Evolutionary conservation across 2,888 invertebrate species (phyloP).

Genomic region (Smittia aterrima): DNA sequence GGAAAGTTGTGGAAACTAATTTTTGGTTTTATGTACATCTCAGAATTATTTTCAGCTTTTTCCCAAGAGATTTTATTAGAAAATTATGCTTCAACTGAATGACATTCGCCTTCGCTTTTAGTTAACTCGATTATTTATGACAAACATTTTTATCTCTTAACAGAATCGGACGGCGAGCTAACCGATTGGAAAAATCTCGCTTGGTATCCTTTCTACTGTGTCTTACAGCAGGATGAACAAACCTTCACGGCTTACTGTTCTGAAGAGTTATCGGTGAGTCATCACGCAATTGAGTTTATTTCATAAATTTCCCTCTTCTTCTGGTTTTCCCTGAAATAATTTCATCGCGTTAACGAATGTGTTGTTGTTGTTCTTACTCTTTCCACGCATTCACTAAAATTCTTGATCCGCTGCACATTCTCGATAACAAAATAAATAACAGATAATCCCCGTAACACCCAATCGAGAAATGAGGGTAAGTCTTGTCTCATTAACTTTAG

Average conservation of each 20-base stretch:
- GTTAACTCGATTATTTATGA: too few relatives aligned
- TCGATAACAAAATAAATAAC: constrained; percentile 43
- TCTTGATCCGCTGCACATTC: neutral
- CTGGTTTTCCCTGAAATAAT: neutral
- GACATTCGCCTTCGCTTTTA: too few relatives aligned
- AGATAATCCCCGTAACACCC: constrained; percentile 55
- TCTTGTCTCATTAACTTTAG: neutral
- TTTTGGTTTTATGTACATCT: too few relatives aligned
- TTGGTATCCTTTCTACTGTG: constrained; percentile 73
- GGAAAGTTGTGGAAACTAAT: neutral
- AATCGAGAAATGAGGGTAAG: constrained; percentile 53
- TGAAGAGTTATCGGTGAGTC: constrained; percentile 70
- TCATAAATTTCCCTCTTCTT: neutral
- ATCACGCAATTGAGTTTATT: constrained; percentile 5
- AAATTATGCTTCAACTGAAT: too few relatives aligned
- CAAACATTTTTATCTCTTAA: too few relatives aligned
- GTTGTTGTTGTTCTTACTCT: constrained; percentile 1
- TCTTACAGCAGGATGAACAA: constrained; percentile 68
- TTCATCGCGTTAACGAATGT: neutral
- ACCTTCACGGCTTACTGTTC: constrained; percentile 69
- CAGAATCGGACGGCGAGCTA: constrained; percentile 54
- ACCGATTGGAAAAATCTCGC: constrained; percentile 50
- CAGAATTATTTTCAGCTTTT: too few relatives aligned
- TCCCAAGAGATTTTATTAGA: too few relatives aligned
- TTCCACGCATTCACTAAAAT: neutral